Conservation (phyloP, 2,888 invertebrate genomes). For the Eupithecia subfuscata region DNA sequence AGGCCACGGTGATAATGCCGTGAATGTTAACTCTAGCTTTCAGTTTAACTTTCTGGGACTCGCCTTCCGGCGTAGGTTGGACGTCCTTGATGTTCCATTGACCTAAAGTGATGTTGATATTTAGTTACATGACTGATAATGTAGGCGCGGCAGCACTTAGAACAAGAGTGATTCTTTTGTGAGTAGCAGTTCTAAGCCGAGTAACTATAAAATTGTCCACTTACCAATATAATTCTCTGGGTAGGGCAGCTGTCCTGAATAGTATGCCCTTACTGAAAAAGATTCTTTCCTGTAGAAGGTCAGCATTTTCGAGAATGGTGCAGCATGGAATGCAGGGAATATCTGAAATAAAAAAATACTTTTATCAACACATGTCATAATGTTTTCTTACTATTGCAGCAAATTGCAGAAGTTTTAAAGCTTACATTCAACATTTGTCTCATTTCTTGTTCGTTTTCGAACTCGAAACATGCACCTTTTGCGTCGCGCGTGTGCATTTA, state of each 20-base stretch:
- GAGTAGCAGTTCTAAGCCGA: constrained; percentile 2
- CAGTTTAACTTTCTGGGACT: constrained; percentile 97
- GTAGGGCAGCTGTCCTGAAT: constrained; percentile 89
- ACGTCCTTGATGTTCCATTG: constrained; percentile 92
- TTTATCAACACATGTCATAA: background rate
- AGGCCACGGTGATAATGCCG: constrained; percentile 94
- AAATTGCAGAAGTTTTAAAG: background rate
- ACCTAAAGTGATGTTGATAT: constrained; percentile 73
- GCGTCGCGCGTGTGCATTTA: no score
- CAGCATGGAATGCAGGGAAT: constrained; percentile 94
- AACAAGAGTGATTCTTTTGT: constrained; percentile 10
- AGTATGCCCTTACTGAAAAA: constrained; percentile 94
- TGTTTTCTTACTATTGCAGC: background rate
- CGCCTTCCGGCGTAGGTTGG: constrained; percentile 93
- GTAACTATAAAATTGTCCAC: constrained; percentile 39
- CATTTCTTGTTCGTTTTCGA: background rate
- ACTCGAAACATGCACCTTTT: background rate
- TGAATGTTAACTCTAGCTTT: constrained; percentile 97
- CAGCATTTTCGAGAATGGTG: constrained; percentile 97
- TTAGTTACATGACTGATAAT: constrained; percentile 18
- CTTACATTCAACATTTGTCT: background rate
- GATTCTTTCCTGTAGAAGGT: constrained; percentile 96
- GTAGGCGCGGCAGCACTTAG: constrained; percentile 20
- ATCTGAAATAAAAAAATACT: constrained; percentile 66
- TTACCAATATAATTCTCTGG: constrained; percentile 92